Percentiles rank a stretch among this genome's conserved stretches.
phyloP scores from a whole-genome alignment of 2,797 vertebrate genomes.

The Anguilla pacifica region DNA sequence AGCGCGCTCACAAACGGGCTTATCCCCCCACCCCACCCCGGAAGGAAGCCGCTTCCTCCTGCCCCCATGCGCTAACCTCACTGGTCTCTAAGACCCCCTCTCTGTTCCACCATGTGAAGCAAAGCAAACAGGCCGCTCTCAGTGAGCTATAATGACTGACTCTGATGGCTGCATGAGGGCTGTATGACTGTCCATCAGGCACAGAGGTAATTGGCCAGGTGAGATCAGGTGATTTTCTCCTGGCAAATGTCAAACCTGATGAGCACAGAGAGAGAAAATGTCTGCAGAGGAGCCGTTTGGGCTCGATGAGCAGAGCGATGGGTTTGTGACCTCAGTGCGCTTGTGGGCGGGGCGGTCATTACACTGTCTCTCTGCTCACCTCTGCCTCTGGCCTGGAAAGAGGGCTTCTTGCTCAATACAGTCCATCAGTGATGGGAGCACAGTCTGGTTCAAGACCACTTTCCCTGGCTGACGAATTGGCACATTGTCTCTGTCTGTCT shows the following conservation, averaged over 20 bases:
- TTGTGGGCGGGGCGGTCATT: background rate
- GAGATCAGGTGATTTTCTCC: background rate
- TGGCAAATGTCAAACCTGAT: background rate
- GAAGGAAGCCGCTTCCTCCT: constrained; percentile 9
- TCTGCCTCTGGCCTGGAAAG: background rate
- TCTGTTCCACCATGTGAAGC: too few relatives aligned
- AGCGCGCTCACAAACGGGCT: constrained; percentile 46
- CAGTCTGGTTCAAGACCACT: background rate
- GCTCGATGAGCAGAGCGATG: background rate
- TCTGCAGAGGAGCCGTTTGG: background rate
- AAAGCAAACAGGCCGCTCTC: too few relatives aligned
- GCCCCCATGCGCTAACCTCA: background rate
- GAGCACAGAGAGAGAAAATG: background rate
- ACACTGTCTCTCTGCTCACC: background rate
- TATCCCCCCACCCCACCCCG: background rate
- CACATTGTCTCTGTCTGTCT: too few relatives aligned
- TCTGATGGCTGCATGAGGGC: background rate
- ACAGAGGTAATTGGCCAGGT: background rate
- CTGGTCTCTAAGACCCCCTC: background rate
- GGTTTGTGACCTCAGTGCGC: background rate
- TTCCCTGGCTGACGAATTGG: background rate
- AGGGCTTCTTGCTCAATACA: background rate
- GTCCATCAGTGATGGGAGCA: background rate
- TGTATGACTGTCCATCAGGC: background rate
- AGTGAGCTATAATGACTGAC: background rate